Conservation (phyloP, 2,888 invertebrate species). For the Amaurobius ferox region DNA sequence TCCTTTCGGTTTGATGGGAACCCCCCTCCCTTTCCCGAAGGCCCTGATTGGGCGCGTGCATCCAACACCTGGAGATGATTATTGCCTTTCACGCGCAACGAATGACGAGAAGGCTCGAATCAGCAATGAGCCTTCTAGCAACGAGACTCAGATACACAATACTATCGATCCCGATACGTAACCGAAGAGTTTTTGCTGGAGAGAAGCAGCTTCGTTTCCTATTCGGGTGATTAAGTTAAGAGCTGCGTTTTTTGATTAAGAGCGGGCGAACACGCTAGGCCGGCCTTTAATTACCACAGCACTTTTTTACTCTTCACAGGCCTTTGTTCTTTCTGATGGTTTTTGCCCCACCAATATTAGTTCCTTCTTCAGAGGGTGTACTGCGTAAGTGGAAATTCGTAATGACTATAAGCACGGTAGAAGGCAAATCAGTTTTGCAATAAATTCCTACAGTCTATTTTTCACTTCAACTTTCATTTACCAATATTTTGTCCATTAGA, state of each 20-base stretch:
- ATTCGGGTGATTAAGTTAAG: slow-evolving; percentile 60
- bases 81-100: slow-evolving; percentile 59
- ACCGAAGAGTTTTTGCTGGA: slow-evolving; percentile 22
- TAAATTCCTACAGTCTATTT: slow-evolving; percentile 30
- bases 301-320: background rate
- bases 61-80: slow-evolving; percentile 72
- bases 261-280: slow-evolving; percentile 17
- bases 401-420: slow-evolving; percentile 34
- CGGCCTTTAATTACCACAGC: slow-evolving; percentile 47
- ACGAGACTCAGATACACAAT: background rate
- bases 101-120: slow-evolving; percentile 32
- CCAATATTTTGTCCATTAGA: slow-evolving; percentile 14
- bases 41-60: slow-evolving; percentile 60
- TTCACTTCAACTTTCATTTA: slow-evolving; percentile 13
- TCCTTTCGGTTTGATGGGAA: slow-evolving; percentile 25
- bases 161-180: slow-evolving; percentile 46
- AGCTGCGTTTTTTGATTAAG: slow-evolving; percentile 57
- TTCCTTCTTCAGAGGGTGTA: background rate
- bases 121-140: slow-evolving; percentile 26
- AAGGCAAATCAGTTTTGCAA: slow-evolving; percentile 28
- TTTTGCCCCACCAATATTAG: background rate
- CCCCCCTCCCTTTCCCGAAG: slow-evolving; percentile 33
- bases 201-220: slow-evolving; percentile 21
- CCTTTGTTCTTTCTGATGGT: slow-evolving; percentile 19
- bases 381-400: slow-evolving; percentile 7